These are phyloP conservation scores for Suillia variegata DNA, from an alignment of 2,888 invertebrate genomes.

Conservation along the genomic window DNA sequence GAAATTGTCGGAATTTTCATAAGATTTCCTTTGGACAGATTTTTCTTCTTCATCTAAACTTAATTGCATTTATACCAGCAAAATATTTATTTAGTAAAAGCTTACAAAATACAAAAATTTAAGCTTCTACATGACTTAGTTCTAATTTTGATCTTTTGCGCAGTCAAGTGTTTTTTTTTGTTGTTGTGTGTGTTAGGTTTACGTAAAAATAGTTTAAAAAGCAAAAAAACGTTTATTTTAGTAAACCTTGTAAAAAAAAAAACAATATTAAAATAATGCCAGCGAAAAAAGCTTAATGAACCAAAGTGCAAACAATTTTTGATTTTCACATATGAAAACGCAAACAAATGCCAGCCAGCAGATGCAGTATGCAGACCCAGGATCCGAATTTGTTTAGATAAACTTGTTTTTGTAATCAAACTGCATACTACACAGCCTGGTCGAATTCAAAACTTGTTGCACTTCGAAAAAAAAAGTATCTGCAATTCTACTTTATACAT, in stretches of 20 bases:
- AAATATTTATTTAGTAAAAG: slow-evolving; percentile 47
- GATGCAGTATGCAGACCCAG: no score
- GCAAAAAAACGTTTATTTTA: background rate
- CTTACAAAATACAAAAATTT: slow-evolving; percentile 41
- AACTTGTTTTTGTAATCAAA: no score
- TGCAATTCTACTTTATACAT: slow-evolving; percentile 5
- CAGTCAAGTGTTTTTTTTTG: background rate
- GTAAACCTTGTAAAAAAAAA: background rate
- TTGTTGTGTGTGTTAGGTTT: background rate
- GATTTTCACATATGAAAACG: no score
- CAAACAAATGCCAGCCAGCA: no score
- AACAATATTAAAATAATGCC: background rate
- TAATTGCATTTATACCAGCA: slow-evolving; percentile 20
- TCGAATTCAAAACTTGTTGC: no score
- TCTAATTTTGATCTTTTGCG: background rate
- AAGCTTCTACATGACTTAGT: slow-evolving; percentile 33
- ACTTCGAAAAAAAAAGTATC: no score
- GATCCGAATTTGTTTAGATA: no score
- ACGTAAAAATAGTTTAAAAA: background rate
- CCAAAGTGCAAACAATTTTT: slow-evolving; percentile 3
- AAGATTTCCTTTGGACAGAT: background rate
- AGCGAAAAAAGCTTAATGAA: background rate
- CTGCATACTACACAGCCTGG: no score
- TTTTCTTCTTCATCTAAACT: slow-evolving; percentile 7
- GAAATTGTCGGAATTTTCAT: background rate